phyloP scores from a whole-genome alignment of 1,140 invertebrate species.

The Phenacoccus solenopsis region DNA sequence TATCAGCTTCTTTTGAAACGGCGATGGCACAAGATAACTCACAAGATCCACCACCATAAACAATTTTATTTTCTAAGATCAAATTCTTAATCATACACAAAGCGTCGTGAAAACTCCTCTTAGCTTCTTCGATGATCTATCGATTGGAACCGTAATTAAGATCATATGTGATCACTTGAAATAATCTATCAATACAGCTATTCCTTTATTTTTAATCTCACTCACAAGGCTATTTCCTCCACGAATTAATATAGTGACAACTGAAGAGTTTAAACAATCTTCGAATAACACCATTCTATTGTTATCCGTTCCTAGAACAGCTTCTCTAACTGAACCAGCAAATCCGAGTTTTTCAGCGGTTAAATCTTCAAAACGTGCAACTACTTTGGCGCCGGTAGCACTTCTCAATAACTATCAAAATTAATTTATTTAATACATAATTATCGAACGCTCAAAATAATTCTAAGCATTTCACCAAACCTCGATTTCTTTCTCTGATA shows the following conservation, averaged over 20 bases:
- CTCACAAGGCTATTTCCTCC: slow-evolving; percentile 93
- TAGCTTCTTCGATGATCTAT: slow-evolving; percentile 90
- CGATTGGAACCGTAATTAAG: slow-evolving; percentile 23
- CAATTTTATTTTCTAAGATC: slow-evolving; percentile 80
- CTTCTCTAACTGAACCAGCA: slow-evolving; percentile 83
- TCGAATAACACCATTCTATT: slow-evolving; percentile 98
- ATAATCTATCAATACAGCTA: not conserved
- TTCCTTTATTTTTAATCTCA: slow-evolving; percentile 13
- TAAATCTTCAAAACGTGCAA: slow-evolving; percentile 92
- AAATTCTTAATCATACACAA: slow-evolving; percentile 93
- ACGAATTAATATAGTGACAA: slow-evolving; percentile 93
- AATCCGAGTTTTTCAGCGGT: slow-evolving; percentile 84
- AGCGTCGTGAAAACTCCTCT: slow-evolving; percentile 94
- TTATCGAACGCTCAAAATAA: not conserved
- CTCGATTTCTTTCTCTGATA: slow-evolving; percentile 82
- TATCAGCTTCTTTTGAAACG: slow-evolving; percentile 77
- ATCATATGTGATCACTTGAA: no score
- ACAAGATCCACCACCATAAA: slow-evolving; percentile 94
- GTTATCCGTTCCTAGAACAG: slow-evolving; percentile 91
- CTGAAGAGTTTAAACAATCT: slow-evolving; percentile 90
- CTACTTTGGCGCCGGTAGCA: slow-evolving; percentile 95
- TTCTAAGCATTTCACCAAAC: slow-evolving; percentile 32
- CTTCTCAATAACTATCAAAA: slow-evolving; percentile 77
- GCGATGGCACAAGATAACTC: slow-evolving; percentile 91
- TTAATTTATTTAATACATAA: not conserved